Percentiles rank a stretch among this genome's conserved stretches.
Conservation (phyloP, 2,113 vertebrate species). For the Festucalex cinctus region DNA sequence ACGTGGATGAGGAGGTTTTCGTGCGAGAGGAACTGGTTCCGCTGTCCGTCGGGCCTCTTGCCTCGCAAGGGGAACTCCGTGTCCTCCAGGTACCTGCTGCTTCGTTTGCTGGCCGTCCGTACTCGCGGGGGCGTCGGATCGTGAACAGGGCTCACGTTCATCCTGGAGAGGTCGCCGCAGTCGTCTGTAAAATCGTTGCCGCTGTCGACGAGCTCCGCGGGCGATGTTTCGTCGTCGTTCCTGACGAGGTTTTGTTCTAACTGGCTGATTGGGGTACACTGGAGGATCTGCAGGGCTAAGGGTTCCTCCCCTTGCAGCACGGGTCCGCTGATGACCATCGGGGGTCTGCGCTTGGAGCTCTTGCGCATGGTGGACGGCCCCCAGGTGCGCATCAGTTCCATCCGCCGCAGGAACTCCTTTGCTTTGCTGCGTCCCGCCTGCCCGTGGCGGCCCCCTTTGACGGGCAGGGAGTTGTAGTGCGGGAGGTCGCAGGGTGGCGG, state of each 20-base stretch:
- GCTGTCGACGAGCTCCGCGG: constrained; percentile 8
- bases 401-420: constrained; percentile 87
- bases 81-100: constrained; percentile 90
- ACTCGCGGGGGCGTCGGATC: constrained; percentile 60
- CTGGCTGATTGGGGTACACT: constrained; percentile 78
- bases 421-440: constrained; percentile 79
- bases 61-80: constrained; percentile 78
- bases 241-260: constrained; percentile 58
- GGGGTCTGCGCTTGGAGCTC: constrained; percentile 56
- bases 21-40: constrained; percentile 85
- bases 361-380: constrained; percentile 78
- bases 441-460: constrained; percentile 80
- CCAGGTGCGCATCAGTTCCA: constrained; percentile 87
- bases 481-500: constrained; percentile 67
- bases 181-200: constrained; percentile 8
- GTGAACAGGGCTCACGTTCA: constrained; percentile 43
- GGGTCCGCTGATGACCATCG: constrained; percentile 82
- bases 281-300: constrained; percentile 78
- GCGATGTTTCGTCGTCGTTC: constrained; percentile 21
- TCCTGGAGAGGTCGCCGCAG: constrained; percentile 15
- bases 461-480: constrained; percentile 69
- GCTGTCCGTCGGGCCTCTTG: constrained; percentile 69
- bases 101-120: constrained; percentile 79
- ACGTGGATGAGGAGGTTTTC: constrained; percentile 90
- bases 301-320: constrained; percentile 85